Conservation (phyloP, 2,797 vertebrate genomes). For the Erpetoichthys calabaricus region DNA sequence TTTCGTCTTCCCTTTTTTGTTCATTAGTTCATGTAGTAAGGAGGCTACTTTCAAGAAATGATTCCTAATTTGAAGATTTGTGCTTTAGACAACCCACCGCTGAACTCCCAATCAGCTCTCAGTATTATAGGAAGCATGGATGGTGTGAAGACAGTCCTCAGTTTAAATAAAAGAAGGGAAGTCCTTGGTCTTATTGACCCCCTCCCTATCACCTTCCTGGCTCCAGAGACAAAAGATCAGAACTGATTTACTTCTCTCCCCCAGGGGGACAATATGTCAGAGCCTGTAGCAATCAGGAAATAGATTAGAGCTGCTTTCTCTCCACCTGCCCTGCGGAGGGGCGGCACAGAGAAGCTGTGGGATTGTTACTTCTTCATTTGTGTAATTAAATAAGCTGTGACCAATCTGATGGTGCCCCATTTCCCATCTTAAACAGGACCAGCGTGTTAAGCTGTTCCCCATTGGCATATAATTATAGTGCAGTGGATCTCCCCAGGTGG, state of each 20-base stretch:
- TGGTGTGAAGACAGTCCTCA: neutral
- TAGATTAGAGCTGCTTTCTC: slow-evolving; percentile 44
- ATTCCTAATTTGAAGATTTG: too few species aligned
- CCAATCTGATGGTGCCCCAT: slow-evolving; percentile 35
- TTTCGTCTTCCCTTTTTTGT: too few species aligned
- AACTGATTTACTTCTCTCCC: slow-evolving; percentile 53
- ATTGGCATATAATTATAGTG: slow-evolving; percentile 17
- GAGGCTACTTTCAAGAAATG: too few species aligned
- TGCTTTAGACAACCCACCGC: slow-evolving; percentile 3
- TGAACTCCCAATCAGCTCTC: neutral
- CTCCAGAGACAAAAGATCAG: slow-evolving; percentile 52
- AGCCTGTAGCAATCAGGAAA: slow-evolving; percentile 54
- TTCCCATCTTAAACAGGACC: slow-evolving; percentile 24
- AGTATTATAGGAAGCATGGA: neutral
- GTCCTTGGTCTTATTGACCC: neutral
- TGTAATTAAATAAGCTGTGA: slow-evolving; percentile 51
- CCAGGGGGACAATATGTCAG: slow-evolving; percentile 53
- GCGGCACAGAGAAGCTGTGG: slow-evolving; percentile 33
- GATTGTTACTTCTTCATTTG: slow-evolving; percentile 40
- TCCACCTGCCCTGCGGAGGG: slow-evolving; percentile 33
- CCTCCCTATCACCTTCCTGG: slow-evolving; percentile 2
- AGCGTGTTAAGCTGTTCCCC: slow-evolving; percentile 20
- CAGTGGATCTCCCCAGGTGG: slow-evolving; percentile 9
- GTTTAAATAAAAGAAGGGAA: neutral
- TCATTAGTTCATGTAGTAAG: too few species aligned